A percentile compares a stretch with the other conserved stretches of the same genome.
Conservation (phyloP, 2,888 invertebrate genomes). For the Xestia ashworthii region DNA sequence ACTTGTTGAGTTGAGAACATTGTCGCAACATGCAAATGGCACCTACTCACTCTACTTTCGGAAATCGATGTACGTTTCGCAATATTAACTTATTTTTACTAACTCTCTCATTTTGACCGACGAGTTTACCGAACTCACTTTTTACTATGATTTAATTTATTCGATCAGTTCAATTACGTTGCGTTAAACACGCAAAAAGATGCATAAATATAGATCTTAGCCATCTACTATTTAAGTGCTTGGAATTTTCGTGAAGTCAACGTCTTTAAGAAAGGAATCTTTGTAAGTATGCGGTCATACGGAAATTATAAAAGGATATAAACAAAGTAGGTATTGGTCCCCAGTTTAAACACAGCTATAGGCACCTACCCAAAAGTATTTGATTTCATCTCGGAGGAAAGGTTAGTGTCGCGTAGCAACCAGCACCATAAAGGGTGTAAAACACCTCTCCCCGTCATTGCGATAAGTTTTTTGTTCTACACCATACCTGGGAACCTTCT, state of each 20-base stretch:
- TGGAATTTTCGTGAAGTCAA: not conserved
- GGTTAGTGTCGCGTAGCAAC: not conserved
- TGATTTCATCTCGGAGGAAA: not conserved
- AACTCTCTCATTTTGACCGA: constrained; percentile 17
- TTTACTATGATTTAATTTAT: constrained; percentile 25
- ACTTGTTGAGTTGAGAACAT: constrained; percentile 64
- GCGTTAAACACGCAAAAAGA: constrained; percentile 46
- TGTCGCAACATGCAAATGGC: constrained; percentile 71
- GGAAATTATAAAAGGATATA: not conserved
- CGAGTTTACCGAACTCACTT: constrained; percentile 33
- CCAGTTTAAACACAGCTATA: not conserved
- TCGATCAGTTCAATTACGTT: constrained; percentile 30
- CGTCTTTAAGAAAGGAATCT: not conserved
- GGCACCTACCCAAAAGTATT: not conserved
- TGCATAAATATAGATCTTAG: constrained; percentile 29
- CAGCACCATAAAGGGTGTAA: not conserved
- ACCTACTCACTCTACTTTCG: constrained; percentile 65
- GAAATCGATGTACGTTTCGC: constrained; percentile 60
- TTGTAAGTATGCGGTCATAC: not conserved
- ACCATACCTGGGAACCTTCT: too few species aligned
- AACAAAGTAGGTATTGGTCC: not conserved
- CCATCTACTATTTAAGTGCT: not conserved
- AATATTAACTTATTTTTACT: constrained; percentile 44
- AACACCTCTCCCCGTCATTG: too few species aligned
- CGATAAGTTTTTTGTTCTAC: too few species aligned